These are phyloP conservation scores for Brachylomia viminalis DNA, from an alignment of 2,888 invertebrate species.

Conservation along the genomic window DNA sequence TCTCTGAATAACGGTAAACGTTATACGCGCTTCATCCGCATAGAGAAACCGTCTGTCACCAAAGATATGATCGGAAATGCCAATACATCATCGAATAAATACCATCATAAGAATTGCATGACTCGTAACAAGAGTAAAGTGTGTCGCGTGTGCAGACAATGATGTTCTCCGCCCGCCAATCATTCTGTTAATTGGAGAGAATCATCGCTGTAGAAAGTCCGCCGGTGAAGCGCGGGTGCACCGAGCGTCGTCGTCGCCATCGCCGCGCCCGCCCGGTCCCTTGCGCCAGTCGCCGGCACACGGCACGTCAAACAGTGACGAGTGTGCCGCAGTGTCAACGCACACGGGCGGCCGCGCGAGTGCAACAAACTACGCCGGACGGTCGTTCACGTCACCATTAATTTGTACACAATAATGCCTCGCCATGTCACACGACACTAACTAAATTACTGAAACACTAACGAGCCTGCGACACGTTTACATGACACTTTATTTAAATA, in stretches of 20 bases:
- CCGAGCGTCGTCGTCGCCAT: constrained; percentile 9
- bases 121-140: constrained; percentile 84
- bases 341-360: constrained; percentile 76
- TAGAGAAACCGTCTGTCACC: constrained; percentile 20
- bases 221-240: constrained; percentile 57
- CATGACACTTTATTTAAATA: constrained; percentile 13
- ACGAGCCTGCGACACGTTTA: constrained; percentile 30
- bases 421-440: constrained; percentile 63
- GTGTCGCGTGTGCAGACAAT: constrained; percentile 85
- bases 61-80: constrained; percentile 57
- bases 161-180: constrained; percentile 85
- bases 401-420: constrained; percentile 78
- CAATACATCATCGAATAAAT: constrained; percentile 53
- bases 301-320: constrained; percentile 66
- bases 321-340: constrained; percentile 82
- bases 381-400: constrained; percentile 81
- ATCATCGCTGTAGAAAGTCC: constrained; percentile 88
- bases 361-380: constrained; percentile 84
- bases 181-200: constrained; percentile 90
- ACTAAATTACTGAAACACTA: constrained; percentile 50
- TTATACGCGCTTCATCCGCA: constrained; percentile 1
- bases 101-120: constrained; percentile 66
- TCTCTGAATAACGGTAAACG: constrained; percentile 1
- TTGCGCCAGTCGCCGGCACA: constrained; percentile 32
- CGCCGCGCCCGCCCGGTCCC: constrained; percentile 2